These are phyloP conservation scores for Shinisaurus crocodilurus DNA, from an alignment of 2,113 vertebrate species.

Conservation along the genomic window DNA sequence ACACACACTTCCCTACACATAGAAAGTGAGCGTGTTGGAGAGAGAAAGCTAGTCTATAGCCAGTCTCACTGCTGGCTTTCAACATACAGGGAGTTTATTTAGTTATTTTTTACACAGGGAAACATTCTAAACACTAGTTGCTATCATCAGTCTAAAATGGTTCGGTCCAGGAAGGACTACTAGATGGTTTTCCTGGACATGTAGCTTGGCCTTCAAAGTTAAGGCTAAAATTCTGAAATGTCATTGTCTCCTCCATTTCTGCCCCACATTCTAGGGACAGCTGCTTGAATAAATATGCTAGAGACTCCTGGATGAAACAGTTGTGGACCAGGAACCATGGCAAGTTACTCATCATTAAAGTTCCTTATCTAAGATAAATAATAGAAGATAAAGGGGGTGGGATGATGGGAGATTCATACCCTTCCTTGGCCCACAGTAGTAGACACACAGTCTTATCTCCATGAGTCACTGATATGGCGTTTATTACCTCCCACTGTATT, in stretches of 20 bases:
- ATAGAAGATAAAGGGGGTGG: background rate
- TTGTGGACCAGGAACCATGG: background rate
- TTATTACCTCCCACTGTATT: slow-evolving; percentile 57
- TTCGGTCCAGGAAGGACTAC: background rate
- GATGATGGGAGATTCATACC: background rate
- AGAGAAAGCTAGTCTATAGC: background rate
- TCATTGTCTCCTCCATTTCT: background rate
- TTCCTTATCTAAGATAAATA: background rate
- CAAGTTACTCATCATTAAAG: background rate
- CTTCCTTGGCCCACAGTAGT: background rate
- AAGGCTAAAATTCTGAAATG: background rate
- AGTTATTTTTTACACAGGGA: background rate
- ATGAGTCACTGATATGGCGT: slow-evolving; percentile 16
- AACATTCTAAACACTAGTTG: background rate
- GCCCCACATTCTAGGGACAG: background rate
- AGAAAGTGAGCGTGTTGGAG: background rate
- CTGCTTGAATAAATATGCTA: background rate
- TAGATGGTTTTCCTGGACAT: background rate
- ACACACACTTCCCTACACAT: background rate
- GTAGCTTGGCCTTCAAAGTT: background rate
- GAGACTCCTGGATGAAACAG: background rate
- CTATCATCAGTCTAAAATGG: background rate
- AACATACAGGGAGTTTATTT: background rate
- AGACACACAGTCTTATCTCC: background rate
- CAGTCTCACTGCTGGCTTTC: background rate